Evolutionary conservation across 2,797 vertebrate species (phyloP), one percentile per base, ranked within the genome.

Genomic region (Diplodus sargus): DNA sequence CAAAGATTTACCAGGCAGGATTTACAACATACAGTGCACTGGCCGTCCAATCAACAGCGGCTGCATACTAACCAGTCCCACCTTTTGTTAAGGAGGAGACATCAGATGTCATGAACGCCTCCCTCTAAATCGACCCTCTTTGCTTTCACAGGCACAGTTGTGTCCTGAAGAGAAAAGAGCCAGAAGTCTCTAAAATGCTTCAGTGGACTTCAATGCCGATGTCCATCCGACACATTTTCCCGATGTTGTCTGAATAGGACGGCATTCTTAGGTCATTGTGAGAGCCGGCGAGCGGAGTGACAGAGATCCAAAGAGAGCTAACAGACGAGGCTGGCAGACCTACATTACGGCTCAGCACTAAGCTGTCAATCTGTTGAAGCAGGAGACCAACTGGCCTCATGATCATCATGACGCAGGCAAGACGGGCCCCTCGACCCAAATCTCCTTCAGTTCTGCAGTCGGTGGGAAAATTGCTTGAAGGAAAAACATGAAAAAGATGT

Each of bases 111-210:
- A 57, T 75, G 78, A 90, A 78, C 76, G 77, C 90, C 91, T 91
- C 85, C 87, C 80, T 87, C 81, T 84, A 89, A 91, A 90, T 87
- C 66, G 75, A 78, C 85, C 72, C 86, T 85, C 85, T 86, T 88
- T 82, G 74, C 82, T 87, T 80, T 83, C 86, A 86, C 85, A 82
- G 79, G 82, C 78, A 74, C 74, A 83, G 89, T 92, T 91, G 90
- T 90, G 88, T 90, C 66, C 78, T 49, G 54, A 76, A 52, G 64
- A 90, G 82, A 88, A 90, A 91, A 85, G 87, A 90, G 83, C 85
- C 90, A 91, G 84, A 93, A 90, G 92, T 89, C 90, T 90, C 87
- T 91, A 87, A 89, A 92, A 92, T 89, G 92, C 90, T 91, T 87
- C 90, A 90, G 88, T 91, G 90, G 85, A 85, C 88, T 82, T 93